Percentiles rank a stretch among this genome's conserved stretches.
phyloP scores from a whole-genome alignment of 2,888 invertebrate species.

The Peribatodes rhomboidaria region DNA sequence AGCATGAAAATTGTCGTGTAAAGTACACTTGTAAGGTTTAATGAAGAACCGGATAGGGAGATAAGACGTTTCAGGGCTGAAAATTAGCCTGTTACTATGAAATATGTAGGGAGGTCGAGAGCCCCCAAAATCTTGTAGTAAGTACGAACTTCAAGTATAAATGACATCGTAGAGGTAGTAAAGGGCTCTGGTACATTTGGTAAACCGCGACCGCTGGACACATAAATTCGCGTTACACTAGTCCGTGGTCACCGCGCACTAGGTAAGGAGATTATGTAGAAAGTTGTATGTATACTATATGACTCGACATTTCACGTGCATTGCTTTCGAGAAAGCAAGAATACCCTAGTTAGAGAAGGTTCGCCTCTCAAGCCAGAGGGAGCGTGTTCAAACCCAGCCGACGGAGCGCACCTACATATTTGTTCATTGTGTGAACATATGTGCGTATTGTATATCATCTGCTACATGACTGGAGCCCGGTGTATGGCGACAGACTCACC shows the following conservation, averaged over 20 bases:
- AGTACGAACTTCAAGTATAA: constrained; percentile 16
- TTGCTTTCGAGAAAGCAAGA: too few species aligned
- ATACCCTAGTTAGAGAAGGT: too few species aligned
- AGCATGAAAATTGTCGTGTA: constrained; percentile 43
- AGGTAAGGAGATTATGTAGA: not conserved
- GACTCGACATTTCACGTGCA: too few species aligned
- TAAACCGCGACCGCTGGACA: not conserved
- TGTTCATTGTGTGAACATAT: too few species aligned
- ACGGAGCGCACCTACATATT: too few species aligned
- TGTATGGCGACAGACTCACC: too few species aligned
- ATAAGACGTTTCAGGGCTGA: constrained; percentile 28
- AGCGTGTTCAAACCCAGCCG: too few species aligned
- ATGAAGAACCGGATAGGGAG: constrained; percentile 39
- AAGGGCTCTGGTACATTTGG: not conserved
- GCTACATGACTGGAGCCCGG: too few species aligned
- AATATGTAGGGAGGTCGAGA: constrained; percentile 17
- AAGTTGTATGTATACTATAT: not conserved
- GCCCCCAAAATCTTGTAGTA: constrained; percentile 8
- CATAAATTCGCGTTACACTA: not conserved
- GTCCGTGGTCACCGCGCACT: not conserved
- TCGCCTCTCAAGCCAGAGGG: too few species aligned
- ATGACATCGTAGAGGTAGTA: not conserved
- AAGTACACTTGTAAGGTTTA: constrained; percentile 39
- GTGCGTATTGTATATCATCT: too few species aligned
- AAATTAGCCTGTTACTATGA: constrained; percentile 25